phyloP scores from a whole-genome alignment of 2,113 vertebrate species.

The Ia io region DNA sequence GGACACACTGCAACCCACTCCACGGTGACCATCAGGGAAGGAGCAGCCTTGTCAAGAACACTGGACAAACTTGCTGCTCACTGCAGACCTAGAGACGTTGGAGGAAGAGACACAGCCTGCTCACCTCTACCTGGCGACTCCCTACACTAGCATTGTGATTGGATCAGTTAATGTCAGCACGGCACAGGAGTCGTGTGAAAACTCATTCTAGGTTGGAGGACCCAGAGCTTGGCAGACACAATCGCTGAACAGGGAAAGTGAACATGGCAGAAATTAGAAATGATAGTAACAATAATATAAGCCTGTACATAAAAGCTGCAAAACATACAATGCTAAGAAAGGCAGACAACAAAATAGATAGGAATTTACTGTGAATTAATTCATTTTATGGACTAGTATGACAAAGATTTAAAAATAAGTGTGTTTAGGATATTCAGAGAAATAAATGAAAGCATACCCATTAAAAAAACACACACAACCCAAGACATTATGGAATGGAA shows the following conservation, averaged over 20 bases:
- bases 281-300: neutral
- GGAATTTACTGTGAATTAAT: neutral
- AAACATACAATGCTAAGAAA: neutral
- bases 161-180: neutral
- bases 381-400: neutral
- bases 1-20: no score
- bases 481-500: neutral
- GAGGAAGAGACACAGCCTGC: neutral
- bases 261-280: neutral
- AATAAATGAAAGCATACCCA: neutral
- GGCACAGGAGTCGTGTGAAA: neutral
- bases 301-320: neutral
- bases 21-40: neutral
- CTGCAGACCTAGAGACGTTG: neutral
- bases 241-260: neutral
- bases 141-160: fast-evolving
- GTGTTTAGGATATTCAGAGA: neutral
- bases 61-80: neutral
- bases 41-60: neutral
- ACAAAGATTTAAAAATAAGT: neutral
- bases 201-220: neutral
- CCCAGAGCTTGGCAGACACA: neutral
- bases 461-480: neutral
- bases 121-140: neutral
- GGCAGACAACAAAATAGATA: neutral